phyloP scores from a whole-genome alignment of 2,113 vertebrate species.

The Urocynchramus pylzowi region DNA sequence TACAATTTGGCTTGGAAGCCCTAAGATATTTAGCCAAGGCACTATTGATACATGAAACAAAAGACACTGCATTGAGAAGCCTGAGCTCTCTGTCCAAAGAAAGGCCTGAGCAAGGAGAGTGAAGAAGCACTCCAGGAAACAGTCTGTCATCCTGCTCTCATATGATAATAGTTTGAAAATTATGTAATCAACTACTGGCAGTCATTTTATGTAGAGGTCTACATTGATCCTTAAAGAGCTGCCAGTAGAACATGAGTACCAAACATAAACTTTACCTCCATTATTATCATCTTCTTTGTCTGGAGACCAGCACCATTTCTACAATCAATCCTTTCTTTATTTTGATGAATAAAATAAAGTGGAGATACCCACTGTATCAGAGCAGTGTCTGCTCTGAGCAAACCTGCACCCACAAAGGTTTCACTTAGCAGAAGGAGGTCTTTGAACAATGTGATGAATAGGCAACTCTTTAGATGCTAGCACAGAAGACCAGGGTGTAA shows the following conservation, averaged over 20 bases:
- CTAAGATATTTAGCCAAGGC: neutral
- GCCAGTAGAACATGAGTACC: neutral
- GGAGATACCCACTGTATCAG: rapidly evolving
- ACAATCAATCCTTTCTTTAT: neutral
- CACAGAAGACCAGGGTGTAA: neutral
- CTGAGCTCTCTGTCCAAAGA: neutral
- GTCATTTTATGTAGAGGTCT: neutral
- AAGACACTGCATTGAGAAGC: neutral
- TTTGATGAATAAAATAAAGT: neutral
- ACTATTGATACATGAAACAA: neutral
- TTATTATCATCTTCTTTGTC: neutral
- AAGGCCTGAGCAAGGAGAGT: neutral
- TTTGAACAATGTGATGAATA: neutral
- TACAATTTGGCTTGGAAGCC: neutral
- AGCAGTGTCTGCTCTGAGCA: neutral
- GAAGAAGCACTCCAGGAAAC: neutral
- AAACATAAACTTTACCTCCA: neutral
- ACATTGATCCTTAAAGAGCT: neutral
- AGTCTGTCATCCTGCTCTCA: neutral
- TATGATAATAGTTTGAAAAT: neutral
- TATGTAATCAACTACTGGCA: neutral
- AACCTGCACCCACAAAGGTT: neutral
- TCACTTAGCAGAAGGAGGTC: neutral
- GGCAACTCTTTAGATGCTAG: neutral
- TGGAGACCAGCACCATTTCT: neutral